These are phyloP conservation scores for Nautilus pompilius DNA, from an alignment of 1,140 invertebrate species.

Conservation along the genomic window DNA sequence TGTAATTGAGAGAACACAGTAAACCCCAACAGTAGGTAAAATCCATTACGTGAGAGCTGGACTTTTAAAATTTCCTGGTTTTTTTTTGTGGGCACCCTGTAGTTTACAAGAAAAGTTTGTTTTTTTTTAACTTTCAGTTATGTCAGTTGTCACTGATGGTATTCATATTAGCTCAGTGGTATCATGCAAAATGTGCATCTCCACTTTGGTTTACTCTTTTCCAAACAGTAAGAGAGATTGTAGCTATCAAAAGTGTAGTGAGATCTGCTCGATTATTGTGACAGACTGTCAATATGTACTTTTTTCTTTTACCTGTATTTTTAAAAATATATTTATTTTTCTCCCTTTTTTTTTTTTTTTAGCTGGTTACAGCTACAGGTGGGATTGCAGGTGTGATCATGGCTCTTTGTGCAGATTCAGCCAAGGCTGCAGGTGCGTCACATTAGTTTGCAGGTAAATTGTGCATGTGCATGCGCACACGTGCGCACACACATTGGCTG, in stretches of 20 bases:
- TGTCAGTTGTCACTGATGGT: too few species aligned
- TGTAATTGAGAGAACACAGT: too few species aligned
- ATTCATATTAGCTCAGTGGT: background rate
- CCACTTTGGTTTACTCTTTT: too few species aligned
- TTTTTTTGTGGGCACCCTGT: too few species aligned
- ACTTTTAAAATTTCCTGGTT: too few species aligned
- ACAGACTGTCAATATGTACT: background rate
- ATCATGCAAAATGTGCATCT: background rate
- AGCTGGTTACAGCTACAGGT: slow-evolving; percentile 81
- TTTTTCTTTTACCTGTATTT: slow-evolving; percentile 59
- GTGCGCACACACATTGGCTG: background rate
- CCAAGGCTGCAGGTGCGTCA: slow-evolving; percentile 68
- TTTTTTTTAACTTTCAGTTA: too few species aligned
- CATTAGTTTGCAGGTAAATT: background rate
- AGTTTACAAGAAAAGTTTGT: too few species aligned
- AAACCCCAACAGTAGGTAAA: too few species aligned
- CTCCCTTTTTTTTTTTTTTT: slow-evolving; percentile 15
- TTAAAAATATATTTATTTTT: background rate
- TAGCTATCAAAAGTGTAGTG: background rate
- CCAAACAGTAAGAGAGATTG: too few species aligned
- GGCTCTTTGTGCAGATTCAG: slow-evolving; percentile 77
- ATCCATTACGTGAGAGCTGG: too few species aligned
- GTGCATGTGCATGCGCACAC: background rate
- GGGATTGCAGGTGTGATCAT: slow-evolving; percentile 83
- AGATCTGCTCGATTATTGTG: background rate